Evolutionary conservation across 1,140 invertebrate species (phyloP).

Genomic region (Neoseiulus cucumeris): DNA sequence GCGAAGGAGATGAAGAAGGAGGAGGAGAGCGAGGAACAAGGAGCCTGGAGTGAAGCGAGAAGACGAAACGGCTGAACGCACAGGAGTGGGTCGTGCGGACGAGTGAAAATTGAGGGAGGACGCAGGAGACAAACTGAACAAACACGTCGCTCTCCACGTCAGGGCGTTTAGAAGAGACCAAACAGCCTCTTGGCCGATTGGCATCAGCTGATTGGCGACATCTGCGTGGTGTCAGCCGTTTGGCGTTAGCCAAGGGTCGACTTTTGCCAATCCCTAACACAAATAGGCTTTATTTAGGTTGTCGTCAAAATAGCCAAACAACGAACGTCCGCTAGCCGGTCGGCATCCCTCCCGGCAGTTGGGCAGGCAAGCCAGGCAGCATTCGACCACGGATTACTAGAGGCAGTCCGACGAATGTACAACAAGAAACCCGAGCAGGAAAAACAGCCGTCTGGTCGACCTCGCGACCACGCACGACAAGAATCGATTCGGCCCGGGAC

Average conservation of each 20-base stretch:
- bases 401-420: too few species aligned
- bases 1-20: too few species aligned
- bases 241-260: slow-evolving; percentile 1
- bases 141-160: background rate
- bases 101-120: background rate
- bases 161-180: background rate
- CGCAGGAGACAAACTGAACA: too few species aligned
- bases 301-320: background rate
- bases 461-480: too few species aligned
- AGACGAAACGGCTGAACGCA: background rate
- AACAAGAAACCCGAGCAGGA: too few species aligned
- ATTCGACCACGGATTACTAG: too few species aligned
- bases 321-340: background rate
- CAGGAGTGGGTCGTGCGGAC: background rate
- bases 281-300: slow-evolving; percentile 12
- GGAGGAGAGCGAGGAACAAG: too few species aligned
- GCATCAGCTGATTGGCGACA: too few species aligned
- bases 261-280: slow-evolving; percentile 4
- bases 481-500: too few species aligned
- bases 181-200: background rate
- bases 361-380: background rate
- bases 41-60: background rate
- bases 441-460: too few species aligned
- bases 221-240: background rate
- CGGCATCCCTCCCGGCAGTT: background rate